These are phyloP conservation scores for Picus viridis DNA, from an alignment of 2,797 vertebrate genomes.

Conservation along the genomic window DNA sequence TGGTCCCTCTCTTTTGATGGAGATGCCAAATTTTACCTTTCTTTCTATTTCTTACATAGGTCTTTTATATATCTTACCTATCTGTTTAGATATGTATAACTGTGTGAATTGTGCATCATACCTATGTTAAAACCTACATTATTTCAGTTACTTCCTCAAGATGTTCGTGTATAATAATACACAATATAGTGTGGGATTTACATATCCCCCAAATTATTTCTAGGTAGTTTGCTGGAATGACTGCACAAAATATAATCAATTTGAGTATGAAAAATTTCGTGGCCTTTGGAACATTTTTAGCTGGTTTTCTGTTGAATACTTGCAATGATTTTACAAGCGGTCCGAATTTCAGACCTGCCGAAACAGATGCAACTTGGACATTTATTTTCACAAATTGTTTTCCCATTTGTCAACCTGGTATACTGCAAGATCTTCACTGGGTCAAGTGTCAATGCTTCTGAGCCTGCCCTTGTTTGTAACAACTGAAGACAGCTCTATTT, in stretches of 20 bases:
- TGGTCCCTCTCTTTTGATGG: neutral
- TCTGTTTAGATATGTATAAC: neutral
- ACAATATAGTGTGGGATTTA: neutral
- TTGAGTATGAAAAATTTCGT: neutral
- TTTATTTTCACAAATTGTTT: constrained; percentile 40
- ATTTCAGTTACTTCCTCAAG: neutral
- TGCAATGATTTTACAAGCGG: neutral
- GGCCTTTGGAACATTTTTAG: neutral
- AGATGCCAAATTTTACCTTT: neutral
- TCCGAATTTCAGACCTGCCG: constrained; percentile 6
- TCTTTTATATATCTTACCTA: neutral
- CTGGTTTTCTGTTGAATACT: neutral
- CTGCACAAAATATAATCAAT: neutral
- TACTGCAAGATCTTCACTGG: constrained; percentile 15
- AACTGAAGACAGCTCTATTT: constrained; percentile 55
- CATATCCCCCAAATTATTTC: neutral
- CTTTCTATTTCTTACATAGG: neutral
- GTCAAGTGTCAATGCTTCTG: constrained; percentile 57
- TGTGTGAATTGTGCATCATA: neutral
- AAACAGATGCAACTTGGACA: neutral
- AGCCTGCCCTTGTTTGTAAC: constrained; percentile 41
- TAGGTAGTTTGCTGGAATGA: neutral
- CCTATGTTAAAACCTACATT: neutral
- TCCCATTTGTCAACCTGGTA: constrained; percentile 46
- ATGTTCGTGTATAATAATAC: neutral